A percentile compares a stretch with the other conserved stretches of the same genome.
Evolutionary conservation across 2,888 invertebrate genomes (phyloP).

Genomic region (Sinohyriopsis cumingii): DNA sequence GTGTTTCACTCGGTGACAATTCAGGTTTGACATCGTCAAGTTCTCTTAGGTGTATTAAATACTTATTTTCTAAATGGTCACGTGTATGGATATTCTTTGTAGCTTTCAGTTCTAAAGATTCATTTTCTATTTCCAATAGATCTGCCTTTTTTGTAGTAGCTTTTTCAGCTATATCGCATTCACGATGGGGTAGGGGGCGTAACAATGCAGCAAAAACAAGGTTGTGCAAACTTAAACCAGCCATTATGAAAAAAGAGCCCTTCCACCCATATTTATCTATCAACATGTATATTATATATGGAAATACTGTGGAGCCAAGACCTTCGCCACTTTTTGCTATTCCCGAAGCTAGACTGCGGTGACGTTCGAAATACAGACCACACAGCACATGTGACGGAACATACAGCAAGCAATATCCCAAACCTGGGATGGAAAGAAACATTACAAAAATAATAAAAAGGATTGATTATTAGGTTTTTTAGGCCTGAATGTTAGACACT

Average conservation of each 20-base stretch:
- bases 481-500: too few species aligned
- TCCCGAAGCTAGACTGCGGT: conserved; percentile 59
- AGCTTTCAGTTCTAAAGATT: conserved; percentile 3
- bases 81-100: background rate
- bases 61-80: conserved; percentile 2
- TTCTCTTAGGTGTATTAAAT: background rate
- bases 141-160: too few species aligned
- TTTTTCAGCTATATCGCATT: too few species aligned
- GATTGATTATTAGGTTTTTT: too few species aligned
- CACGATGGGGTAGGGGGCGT: conserved; percentile 26
- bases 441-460: too few species aligned
- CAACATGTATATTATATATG: conserved; percentile 50
- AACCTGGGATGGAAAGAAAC: conserved; percentile 42
- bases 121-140: background rate
- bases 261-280: conserved; percentile 61
- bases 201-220: conserved; percentile 55
- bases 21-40: too few species aligned
- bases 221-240: conserved; percentile 57
- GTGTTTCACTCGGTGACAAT: too few species aligned
- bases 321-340: conserved; percentile 61
- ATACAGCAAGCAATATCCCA: conserved; percentile 60
- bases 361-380: conserved; percentile 60
- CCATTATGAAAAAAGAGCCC: conserved; percentile 57
- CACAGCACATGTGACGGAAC: conserved; percentile 64
- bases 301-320: conserved; percentile 56